A percentile compares a stretch with the other conserved stretches of the same genome.
Conservation (phyloP, 2,888 invertebrate species). For the Dolichopus griseipennis region DNA sequence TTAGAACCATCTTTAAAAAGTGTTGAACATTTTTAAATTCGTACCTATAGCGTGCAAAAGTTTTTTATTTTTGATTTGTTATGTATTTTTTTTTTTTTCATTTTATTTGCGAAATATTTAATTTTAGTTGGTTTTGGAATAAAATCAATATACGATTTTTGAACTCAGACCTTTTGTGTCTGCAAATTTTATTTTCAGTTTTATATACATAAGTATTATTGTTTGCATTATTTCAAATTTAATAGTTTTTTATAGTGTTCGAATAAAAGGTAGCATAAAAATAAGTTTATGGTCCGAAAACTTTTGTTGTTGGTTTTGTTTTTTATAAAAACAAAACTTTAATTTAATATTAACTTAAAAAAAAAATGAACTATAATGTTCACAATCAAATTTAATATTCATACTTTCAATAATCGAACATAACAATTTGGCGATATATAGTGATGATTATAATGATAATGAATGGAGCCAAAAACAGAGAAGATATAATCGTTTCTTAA, state of each 20-base stretch:
- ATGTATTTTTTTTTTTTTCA: neutral
- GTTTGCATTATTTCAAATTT: neutral
- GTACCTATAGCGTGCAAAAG: neutral
- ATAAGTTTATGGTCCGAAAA: neutral
- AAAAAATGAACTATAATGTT: too few relatives aligned
- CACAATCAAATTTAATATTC: too few relatives aligned
- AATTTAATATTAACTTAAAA: neutral
- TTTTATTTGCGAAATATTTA: neutral
- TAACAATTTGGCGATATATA: too few relatives aligned
- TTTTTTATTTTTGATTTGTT: neutral
- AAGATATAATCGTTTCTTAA: too few relatives aligned
- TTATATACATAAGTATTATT: neutral
- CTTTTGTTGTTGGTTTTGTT: neutral
- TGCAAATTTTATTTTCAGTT: too few relatives aligned
- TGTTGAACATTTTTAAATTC: neutral
- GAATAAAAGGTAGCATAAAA: neutral
- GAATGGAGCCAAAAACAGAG: too few relatives aligned
- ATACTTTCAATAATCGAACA: too few relatives aligned
- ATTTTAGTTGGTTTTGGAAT: neutral
- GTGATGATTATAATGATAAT: too few relatives aligned
- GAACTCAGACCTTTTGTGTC: neutral
- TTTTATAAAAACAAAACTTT: neutral
- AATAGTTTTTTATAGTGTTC: neutral
- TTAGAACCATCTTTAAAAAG: neutral
- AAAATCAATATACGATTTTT: neutral